phyloP scores from a whole-genome alignment of 2,797 vertebrate genomes.

The Limosa lapponica region DNA sequence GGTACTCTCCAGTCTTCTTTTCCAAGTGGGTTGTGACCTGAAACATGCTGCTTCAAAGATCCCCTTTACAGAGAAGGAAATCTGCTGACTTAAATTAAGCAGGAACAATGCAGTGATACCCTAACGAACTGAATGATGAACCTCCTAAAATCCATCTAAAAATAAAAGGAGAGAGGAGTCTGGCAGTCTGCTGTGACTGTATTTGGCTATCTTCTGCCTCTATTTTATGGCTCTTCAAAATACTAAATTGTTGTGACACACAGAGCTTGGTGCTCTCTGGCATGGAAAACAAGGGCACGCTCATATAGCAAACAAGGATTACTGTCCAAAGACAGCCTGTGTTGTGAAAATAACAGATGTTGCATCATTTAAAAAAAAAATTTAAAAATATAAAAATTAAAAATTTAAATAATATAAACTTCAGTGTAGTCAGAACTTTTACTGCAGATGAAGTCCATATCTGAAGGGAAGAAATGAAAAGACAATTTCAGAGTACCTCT shows the following conservation, averaged over 20 bases:
- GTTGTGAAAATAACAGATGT: background rate
- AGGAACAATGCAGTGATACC: background rate
- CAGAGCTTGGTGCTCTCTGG: background rate
- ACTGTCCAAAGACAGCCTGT: background rate
- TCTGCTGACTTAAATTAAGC: background rate
- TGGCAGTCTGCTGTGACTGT: background rate
- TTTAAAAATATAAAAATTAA: background rate
- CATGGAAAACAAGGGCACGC: background rate
- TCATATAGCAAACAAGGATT: background rate
- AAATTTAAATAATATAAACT: background rate
- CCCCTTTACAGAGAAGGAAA: background rate
- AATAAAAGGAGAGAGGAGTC: background rate
- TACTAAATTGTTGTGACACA: background rate
- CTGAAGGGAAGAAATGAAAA: background rate
- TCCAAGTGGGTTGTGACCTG: background rate
- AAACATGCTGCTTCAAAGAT: background rate
- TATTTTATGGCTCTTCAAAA: background rate
- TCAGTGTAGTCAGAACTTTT: background rate
- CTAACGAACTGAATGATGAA: background rate
- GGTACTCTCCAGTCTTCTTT: background rate
- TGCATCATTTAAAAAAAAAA: background rate
- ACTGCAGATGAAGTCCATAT: background rate
- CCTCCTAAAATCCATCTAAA: background rate
- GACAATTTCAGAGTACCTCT: background rate
- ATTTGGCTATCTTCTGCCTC: background rate